Base-by-base conservation (phyloP, 2,113 vertebrate genomes). In the Dermatemys mawii region DNA sequence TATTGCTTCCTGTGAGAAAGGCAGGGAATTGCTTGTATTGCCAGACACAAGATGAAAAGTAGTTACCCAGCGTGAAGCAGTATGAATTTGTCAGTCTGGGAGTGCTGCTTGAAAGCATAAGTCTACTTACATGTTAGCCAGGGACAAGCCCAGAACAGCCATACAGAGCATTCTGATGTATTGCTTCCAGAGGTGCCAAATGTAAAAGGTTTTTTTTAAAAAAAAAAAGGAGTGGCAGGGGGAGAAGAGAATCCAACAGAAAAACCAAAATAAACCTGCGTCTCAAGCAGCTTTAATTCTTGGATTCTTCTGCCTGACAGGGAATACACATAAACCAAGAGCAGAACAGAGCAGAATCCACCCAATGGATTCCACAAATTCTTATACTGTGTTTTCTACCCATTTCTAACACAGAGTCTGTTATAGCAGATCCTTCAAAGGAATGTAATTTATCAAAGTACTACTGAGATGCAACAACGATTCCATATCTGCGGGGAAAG, bases 151-250 rank as follows among this genome's bases (percentile, higher is more conserved):
- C 75, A 75, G 81, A 41, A 19, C 9, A 70, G n/a, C 22, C 9
- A 22, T 10, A 38, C 9, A 38, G 19, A 70, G 38, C 35, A 70
- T 70, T n/a, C 35, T 67, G 63, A 26, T 8, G 5, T 27, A 46
- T 27, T 46, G 38, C 41, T 75, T 5, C 24, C 41, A 19, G 46
- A 92, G 49, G 75, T 84, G 95, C 83, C 85, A 95, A 84, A 63
- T 94, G 84, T 76, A 90, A 75, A 90, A 95, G 73, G 70, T 86
- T n/a, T n/a, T n/a, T n/a, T n/a, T n/a, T 88, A 92, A 91, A 93
- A 94, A 81, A 49, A 41, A 38, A 2, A n/a, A n/a, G n/a, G n/a
- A n/a, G n/a, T n/a, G n/a, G n/a, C n/a, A n/a, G n/a, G n/a, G n/a
- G n/a, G n/a, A n/a, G 84, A 73, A 53, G 51, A 53, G 86, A 92